Conservation (phyloP, 2,113 vertebrate species). For the Meleagris gallopavo region DNA sequence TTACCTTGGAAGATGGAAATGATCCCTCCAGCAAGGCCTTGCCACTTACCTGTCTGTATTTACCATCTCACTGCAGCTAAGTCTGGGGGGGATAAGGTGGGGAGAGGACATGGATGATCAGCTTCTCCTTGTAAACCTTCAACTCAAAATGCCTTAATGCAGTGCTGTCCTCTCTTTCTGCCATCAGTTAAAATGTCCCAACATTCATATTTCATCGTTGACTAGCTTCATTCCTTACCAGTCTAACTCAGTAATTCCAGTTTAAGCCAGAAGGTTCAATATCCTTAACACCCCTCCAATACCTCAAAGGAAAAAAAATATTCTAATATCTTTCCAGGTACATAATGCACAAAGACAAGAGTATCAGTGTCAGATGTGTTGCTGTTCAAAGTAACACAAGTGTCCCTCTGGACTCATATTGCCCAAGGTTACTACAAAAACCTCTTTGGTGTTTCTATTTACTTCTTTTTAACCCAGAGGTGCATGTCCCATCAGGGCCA, state of each 20-base stretch:
- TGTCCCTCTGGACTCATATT: accelerated
- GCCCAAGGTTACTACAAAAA: neutral
- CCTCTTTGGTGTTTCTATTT: neutral
- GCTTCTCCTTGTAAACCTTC: neutral
- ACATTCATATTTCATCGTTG: neutral
- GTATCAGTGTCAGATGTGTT: neutral
- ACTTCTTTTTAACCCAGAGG: neutral
- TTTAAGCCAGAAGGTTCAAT: neutral
- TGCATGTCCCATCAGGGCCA: neutral
- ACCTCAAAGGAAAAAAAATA: neutral
- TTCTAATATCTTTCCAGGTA: neutral
- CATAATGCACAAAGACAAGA: neutral
- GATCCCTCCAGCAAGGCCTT: neutral
- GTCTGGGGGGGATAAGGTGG: neutral
- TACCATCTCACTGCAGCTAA: neutral
- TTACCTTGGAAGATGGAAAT: neutral
- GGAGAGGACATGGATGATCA: neutral
- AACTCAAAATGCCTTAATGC: neutral
- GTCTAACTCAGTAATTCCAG: neutral
- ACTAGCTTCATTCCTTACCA: neutral
- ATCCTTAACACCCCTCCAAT: neutral
- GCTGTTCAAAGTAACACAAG: neutral
- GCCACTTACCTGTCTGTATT: neutral
- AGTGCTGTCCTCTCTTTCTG: neutral
- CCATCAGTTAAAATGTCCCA: neutral